Evolutionary conservation across 2,888 invertebrate genomes (phyloP).

Genomic region (Ectobius pallidus): DNA sequence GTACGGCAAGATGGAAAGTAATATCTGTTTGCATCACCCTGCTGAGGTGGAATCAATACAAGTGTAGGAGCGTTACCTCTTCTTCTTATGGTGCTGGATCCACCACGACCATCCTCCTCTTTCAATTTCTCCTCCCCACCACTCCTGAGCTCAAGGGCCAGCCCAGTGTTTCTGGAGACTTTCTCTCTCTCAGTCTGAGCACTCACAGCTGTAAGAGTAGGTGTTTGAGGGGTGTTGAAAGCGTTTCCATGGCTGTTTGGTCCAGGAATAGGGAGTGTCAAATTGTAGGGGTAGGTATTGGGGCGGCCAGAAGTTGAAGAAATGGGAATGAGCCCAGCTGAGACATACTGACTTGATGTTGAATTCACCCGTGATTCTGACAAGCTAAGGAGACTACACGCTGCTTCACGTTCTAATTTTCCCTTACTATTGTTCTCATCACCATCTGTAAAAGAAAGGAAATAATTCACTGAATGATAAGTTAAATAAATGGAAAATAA

Average conservation of each 20-base stretch:
- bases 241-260: not conserved
- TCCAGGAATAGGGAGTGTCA: conserved; percentile 45
- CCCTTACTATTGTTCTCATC: conserved; percentile 40
- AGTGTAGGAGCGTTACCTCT: conserved; percentile 47
- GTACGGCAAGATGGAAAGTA: conserved; percentile 53
- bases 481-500: not conserved
- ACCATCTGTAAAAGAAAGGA: conserved; percentile 36
- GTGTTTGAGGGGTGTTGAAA: conserved; percentile 41
- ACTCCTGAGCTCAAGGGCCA: conserved; percentile 42
- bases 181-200: conserved; percentile 46
- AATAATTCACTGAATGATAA: not conserved
- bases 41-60: conserved; percentile 30
- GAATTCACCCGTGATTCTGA: conserved; percentile 58
- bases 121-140: conserved; percentile 5
- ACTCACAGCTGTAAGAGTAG: conserved; percentile 46
- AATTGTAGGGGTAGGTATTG: conserved; percentile 69
- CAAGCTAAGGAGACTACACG: conserved; percentile 78
- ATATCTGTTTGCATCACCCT: conserved; percentile 48
- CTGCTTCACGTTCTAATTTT: conserved; percentile 79
- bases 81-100: conserved; percentile 45
- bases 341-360: conserved; percentile 47
- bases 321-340: conserved; percentile 56
- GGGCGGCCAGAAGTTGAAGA: conserved; percentile 67
- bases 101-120: not conserved
- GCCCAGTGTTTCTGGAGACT: conserved; percentile 46